Evolutionary conservation across 2,888 invertebrate species (phyloP), one percentile per base, ranked within the genome.

Genomic region (Timema podura): DNA sequence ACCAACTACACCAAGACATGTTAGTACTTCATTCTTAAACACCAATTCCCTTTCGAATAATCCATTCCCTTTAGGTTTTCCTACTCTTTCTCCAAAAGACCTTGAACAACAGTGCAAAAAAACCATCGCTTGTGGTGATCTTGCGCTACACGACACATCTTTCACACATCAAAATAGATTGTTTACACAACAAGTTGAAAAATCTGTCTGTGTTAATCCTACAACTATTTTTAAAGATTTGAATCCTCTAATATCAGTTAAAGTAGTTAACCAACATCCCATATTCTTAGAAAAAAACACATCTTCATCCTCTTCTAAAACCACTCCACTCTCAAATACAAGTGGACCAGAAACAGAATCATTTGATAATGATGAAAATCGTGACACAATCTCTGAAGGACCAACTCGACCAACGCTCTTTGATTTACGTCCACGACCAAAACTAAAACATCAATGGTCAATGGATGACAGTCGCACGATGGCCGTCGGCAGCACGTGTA

Each of bases 381-480:
- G 72, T 7, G 74, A 74, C 45, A 72, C 68, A n/a, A 70, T 74
- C 7, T 64, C 65, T 13, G 74, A 73, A 57, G 69, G 48, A 16
- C 72, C 72, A 1, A 68, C 73, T 6, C 68, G 70, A 51, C 74
- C 72, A 15, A 71, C 68, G 1, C 65, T 70, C 8, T 71, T 74
- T 10, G 73, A 73, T 6, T 64, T 71, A 0, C 59, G 70, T 44
- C 67, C 70, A 6, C 67, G 74, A n/a, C 74, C 75, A 10, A 75
- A 74, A 65, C 67, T 75, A 10, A 74, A 73, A n/a, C 74, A 75
- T 67, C 74, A 75, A 70, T 75, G 75, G 73, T 75, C 75, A 7
- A 72, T 75, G 71, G 75, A 75, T 61, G 75, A 75, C 46, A 74
- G 69, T 48, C 70, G 73, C 13, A 51, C 71, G 9, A 54, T 65